phyloP scores from a whole-genome alignment of 1,140 invertebrate genomes.

The Tribolium madens region DNA sequence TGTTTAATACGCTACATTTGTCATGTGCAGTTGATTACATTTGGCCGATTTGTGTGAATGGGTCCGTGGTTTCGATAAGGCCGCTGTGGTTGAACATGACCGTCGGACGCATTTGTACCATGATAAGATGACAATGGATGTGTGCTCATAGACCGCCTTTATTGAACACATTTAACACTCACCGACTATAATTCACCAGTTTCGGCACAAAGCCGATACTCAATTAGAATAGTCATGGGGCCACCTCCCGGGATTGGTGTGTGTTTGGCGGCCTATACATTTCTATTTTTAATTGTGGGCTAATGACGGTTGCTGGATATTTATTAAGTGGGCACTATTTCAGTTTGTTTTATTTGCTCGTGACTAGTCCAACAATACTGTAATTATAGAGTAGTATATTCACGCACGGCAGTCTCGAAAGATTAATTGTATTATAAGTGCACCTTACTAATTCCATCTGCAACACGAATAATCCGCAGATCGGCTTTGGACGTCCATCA shows the following conservation, averaged over 20 bases:
- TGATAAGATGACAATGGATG: constrained; percentile 56
- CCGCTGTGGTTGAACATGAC: constrained; percentile 49
- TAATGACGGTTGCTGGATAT: constrained; percentile 2
- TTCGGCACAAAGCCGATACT: constrained; percentile 2
- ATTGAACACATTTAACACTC: constrained; percentile 43
- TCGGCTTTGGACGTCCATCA: background rate
- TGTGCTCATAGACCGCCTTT: constrained; percentile 47
- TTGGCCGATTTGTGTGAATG: constrained; percentile 58
- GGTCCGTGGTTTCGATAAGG: constrained; percentile 56
- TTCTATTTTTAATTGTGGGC: background rate
- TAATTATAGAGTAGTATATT: constrained; percentile 36
- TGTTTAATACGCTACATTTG: constrained; percentile 57
- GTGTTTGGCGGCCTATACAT: background rate
- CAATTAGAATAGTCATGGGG: background rate
- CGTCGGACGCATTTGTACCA: constrained; percentile 48
- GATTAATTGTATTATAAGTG: constrained; percentile 45
- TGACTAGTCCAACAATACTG: constrained; percentile 34
- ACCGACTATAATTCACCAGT: constrained; percentile 33
- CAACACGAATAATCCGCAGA: background rate
- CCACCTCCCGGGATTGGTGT: too few relatives aligned
- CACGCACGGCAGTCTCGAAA: constrained; percentile 23
- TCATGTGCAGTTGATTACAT: constrained; percentile 60
- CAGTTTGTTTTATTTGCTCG: constrained; percentile 42
- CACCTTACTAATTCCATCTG: constrained; percentile 22
- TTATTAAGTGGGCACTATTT: constrained; percentile 39